Base-by-base conservation (phyloP, 2,797 vertebrate species). In the Squalus acanthias region DNA sequence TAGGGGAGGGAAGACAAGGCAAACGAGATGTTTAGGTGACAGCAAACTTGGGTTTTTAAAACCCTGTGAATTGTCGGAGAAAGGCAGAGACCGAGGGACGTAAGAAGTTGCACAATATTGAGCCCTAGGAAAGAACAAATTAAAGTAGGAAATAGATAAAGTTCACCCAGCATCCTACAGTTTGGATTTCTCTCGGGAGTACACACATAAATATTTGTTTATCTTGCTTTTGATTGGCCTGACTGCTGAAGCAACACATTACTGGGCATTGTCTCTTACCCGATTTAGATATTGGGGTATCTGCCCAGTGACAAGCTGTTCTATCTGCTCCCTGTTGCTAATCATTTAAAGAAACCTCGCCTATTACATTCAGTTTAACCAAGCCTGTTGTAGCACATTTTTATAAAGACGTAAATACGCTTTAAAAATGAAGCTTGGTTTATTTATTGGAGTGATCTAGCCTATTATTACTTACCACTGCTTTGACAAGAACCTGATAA, bases 401-500 rank as follows among this genome's bases (percentile, higher is more conserved):
- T 9, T 50, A 6, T 15, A 39, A 95, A 63, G 63, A n/a, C 53
- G 12, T 60, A n/a, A 91, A 91, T 63, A 91, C 60, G 33, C 57
- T 60, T 91, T 65, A 15, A 29, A 63, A 91, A 6, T 1, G 7
- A 95, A 95, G 39, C 20, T 46, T 72, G 50, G 46, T 53, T 95
- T 13, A 29, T 10, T n/a, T 63, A 6, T 91, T 63, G 88, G 13
- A 63, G 53, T 65, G 29, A 69, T n/a, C 13, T 67, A 12, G 20
- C 2, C 24, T 50, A 72, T 95, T 95, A 33, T 29, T 57, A 95
- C 94, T 76, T 95, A 95, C 94, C 94, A 76, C 29, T 57, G 94
- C 94, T 69, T 57, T 95, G 72, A 95, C 33, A 57, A 95, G 70
- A 57, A 95, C 24, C 33, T 95, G 94, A 33, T 95, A 95, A 95